A percentile compares a stretch with the other conserved stretches of the same genome.
Evolutionary conservation across 1,140 invertebrate genomes (phyloP).

Genomic region (Andrena cerasifolii): DNA sequence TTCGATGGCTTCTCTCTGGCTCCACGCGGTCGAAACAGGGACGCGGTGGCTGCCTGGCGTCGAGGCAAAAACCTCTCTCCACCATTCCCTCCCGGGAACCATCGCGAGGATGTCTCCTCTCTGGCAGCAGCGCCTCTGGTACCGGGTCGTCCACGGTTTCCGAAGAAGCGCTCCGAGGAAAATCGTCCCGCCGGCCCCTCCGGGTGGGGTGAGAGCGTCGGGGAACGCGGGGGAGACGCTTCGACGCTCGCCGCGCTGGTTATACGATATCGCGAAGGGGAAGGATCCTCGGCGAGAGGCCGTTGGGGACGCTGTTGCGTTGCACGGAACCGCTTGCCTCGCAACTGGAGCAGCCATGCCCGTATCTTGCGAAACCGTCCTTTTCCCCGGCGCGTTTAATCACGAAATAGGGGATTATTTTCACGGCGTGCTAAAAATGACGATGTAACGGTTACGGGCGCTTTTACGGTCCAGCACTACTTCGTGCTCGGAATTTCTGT

Average conservation of each 20-base stretch:
- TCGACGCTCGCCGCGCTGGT: slow-evolving; percentile 14
- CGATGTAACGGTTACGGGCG: not conserved
- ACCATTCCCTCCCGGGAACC: slow-evolving; percentile 7
- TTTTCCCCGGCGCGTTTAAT: not conserved
- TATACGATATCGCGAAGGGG: slow-evolving; percentile 47
- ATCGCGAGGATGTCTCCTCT: slow-evolving; percentile 30
- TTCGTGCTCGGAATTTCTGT: too few relatives aligned
- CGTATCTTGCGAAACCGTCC: slow-evolving; percentile 5
- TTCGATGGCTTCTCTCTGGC: slow-evolving; percentile 50
- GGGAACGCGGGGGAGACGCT: slow-evolving; percentile 30
- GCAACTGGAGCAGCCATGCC: slow-evolving; percentile 36
- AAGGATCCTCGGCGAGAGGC: slow-evolving; percentile 28
- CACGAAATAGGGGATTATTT: slow-evolving; percentile 20
- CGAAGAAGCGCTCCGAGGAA: slow-evolving; percentile 26
- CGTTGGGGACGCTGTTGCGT: slow-evolving; percentile 46
- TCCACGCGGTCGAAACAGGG: slow-evolving; percentile 42
- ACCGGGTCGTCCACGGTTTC: slow-evolving; percentile 33
- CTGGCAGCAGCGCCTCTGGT: slow-evolving; percentile 27
- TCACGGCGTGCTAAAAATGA: slow-evolving; percentile 15
- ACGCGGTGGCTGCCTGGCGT: slow-evolving; percentile 14
- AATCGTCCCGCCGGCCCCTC: not conserved
- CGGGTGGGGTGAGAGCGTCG: not conserved
- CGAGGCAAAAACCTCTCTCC: slow-evolving; percentile 58
- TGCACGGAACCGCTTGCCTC: slow-evolving; percentile 28
- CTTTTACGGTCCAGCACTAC: too few relatives aligned